Percentiles rank a stretch among this genome's conserved stretches.
These are phyloP conservation scores for Clitarchus hookeri DNA, from an alignment of 2,888 invertebrate species.

Conservation along the genomic window DNA sequence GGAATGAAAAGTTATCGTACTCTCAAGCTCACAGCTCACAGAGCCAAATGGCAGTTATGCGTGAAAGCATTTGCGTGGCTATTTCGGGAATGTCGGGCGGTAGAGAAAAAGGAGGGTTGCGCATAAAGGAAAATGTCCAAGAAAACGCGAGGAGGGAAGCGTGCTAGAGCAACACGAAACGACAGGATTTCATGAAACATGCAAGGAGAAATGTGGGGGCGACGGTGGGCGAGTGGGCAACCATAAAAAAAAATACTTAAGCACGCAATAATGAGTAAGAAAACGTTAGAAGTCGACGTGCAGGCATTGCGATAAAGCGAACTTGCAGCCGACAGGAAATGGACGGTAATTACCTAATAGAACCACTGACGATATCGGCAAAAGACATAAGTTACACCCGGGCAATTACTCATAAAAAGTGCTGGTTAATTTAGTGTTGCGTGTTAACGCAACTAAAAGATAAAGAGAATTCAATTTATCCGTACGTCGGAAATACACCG, in stretches of 20 bases:
- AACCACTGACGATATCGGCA: not conserved
- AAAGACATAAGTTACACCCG: not conserved
- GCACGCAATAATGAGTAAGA: not conserved
- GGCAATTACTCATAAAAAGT: not conserved
- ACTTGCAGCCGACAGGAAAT: not conserved
- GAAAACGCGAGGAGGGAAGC: not conserved
- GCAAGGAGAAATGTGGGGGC: not conserved
- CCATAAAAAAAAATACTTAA: not conserved
- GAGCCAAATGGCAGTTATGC: too few species aligned
- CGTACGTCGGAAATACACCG: too few species aligned
- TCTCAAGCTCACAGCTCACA: too few species aligned
- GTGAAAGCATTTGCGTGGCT: not conserved
- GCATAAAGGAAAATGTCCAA: not conserved
- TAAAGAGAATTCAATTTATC: not conserved
- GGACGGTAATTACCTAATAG: not conserved
- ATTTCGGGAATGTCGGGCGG: not conserved
- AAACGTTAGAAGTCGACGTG: not conserved
- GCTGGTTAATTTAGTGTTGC: not conserved
- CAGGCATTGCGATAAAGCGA: not conserved
- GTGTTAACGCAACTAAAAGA: not conserved
- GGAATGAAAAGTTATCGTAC: too few species aligned
- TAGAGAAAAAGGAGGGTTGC: not conserved
- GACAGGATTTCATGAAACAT: not conserved
- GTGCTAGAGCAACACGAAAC: not conserved
- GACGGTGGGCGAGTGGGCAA: not conserved